Base-by-base conservation (phyloP, 2,797 vertebrate genomes). In the Tadarida brasiliensis region DNA sequence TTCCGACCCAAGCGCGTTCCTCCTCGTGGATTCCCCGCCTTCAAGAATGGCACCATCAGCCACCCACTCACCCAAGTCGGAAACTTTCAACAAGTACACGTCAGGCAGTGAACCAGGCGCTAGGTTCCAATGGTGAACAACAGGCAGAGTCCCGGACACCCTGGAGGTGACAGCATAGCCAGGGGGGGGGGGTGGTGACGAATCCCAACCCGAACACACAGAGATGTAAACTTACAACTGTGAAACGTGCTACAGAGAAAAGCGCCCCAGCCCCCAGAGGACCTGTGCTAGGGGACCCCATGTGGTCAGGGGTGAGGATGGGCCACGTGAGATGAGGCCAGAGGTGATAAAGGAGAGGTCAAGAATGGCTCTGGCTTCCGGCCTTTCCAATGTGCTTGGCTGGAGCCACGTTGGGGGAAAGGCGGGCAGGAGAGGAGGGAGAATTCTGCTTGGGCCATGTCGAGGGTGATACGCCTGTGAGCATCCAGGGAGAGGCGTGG, bases 171-270 rank as follows among this genome's bases (percentile, higher is more conserved):
- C 2, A 3, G 16, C 16, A 6, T 1, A 33, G 47, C 28, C n/a
- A 0, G 0, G 3, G 5, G 54, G 20, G 17, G 1, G 7, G 26
- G 19, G 10, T 17, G 15, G 28, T 33, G 28, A 74, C 19, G 4
- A 51, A 39, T 14, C 47, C 47, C 56, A 28, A 39, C 11, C 44
- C 3, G 19, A 83, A 85, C 24, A 26, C 19, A 11, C 0, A 33
- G 28, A 77, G 35, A 80, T 12, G 8, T 11, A 39, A 56, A 11
- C 6, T 5, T 47, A 35, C 35, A 68, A 65, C 20, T 35, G 44
- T 61, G 26, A 8, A 35, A 14, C 30, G 35, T 14, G 15, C 16
- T 26, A 8, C 2, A 15, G 5, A 20, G 26, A 19, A 73, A 61
- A 67, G 30, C 39, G 65, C 57, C 44, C 33, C n/a, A 47, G 65